Evolutionary conservation across 2,888 invertebrate genomes (phyloP), one percentile per base, ranked within the genome.

Genomic region (Hirudinaria manillensis): DNA sequence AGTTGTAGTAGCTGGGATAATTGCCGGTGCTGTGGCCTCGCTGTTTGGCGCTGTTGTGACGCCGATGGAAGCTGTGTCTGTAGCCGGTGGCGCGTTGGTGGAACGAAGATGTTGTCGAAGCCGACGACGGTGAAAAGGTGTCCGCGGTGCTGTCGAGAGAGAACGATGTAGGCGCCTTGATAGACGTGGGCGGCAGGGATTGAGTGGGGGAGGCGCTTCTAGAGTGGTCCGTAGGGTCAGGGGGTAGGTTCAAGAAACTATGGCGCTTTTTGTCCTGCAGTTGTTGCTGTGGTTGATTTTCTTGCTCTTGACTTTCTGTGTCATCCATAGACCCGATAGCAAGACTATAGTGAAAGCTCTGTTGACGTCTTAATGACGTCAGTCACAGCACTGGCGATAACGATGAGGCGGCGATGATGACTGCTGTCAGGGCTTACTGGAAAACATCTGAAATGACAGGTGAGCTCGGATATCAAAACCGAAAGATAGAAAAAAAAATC

Each of bases 1-100:
- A 73, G 65, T 73, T 73, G 73, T 73, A 73, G 65, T 73, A 73
- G 34, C 65, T 73, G 65, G 73, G 73, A 38, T 73, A 73, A 24
- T 73, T 73, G 65, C 65, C 36, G 65, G 32, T 36, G n/a, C 36
- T 21, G 45, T 73, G 61, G 6, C 73, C 65, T n/a, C 56, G 55
- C 27, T 73, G 73, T 27, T 36, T 73, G 65, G 73, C 73, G 65
- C 73, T 73, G 73, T 73, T 73, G 38, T 73, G 73, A 29, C 73
- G 51, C 4, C 73, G 73, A 36, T 73, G 73, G 65, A 73, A 73
- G 34, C 73, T 73, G 38, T 73, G 73, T 16, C 73, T n/a, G 73
- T 73, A 73, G 3, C 73, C 73, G 36, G 36, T 29, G 24, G 73
- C 73, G n/a, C 73, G 51, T 24, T 61, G 73, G 24, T 73, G 73